Evolutionary conservation across 2,797 vertebrate genomes (phyloP).

Genomic region (Thamnophis elegans): DNA sequence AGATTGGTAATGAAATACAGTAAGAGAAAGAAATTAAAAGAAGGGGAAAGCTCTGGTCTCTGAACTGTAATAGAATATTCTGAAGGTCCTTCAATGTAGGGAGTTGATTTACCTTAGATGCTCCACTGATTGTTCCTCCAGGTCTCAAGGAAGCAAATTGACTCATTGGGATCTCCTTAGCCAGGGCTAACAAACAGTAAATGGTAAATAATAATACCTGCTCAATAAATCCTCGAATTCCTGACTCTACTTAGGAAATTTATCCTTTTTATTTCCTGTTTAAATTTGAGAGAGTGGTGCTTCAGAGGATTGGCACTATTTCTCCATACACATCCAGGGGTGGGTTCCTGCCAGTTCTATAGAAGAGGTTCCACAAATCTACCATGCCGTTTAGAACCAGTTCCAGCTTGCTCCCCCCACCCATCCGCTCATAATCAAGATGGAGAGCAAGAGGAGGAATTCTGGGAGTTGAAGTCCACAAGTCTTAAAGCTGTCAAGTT

Average conservation of each 20-base stretch:
- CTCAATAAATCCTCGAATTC: background rate
- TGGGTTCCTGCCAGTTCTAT: too few species aligned
- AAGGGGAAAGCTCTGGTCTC: background rate
- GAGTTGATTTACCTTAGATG: background rate
- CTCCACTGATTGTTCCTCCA: background rate
- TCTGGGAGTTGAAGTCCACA: too few species aligned
- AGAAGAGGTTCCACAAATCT: too few species aligned
- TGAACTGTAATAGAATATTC: background rate
- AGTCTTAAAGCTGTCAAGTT: too few species aligned
- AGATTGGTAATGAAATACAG: background rate
- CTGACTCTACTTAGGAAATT: background rate
- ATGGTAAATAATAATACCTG: background rate
- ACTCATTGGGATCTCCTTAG: background rate
- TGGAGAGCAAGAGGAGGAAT: too few species aligned
- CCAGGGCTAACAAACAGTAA: background rate
- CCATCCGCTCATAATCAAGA: too few species aligned
- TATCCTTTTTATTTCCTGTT: background rate
- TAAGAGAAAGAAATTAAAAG: background rate
- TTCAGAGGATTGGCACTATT: background rate
- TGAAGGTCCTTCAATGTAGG: background rate
- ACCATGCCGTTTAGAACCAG: too few species aligned
- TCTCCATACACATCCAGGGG: too few species aligned
- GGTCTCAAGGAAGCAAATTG: background rate
- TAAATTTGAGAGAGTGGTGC: background rate
- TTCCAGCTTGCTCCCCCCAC: too few species aligned